Conservation (phyloP, 2,888 invertebrate species). For the Balanococcus diminutus region DNA sequence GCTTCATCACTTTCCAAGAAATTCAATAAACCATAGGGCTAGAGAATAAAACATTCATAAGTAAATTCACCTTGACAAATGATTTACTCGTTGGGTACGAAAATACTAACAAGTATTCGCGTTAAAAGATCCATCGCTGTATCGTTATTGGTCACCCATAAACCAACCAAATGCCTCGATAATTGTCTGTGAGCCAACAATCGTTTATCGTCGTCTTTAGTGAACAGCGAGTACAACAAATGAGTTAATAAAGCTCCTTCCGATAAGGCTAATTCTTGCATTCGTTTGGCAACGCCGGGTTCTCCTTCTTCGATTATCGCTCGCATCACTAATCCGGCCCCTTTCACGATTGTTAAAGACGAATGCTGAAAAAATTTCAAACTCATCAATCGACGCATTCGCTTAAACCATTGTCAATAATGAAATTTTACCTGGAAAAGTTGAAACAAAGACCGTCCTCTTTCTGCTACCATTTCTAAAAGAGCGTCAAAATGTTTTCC, state of each 20-base stretch:
- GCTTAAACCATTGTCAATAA: background rate
- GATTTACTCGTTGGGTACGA: background rate
- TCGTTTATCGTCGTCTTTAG: constrained; percentile 78
- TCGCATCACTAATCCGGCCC: constrained; percentile 95
- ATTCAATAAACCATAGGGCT: constrained; percentile 90
- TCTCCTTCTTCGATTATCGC: constrained; percentile 98
- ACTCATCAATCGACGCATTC: background rate
- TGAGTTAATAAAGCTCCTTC: constrained; percentile 96
- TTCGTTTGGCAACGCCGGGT: constrained; percentile 85
- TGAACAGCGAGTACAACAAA: constrained; percentile 86
- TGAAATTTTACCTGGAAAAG: constrained; percentile 76
- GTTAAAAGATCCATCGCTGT: constrained; percentile 85
- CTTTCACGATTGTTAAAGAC: constrained; percentile 94
- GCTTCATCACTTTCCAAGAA: constrained; percentile 87
- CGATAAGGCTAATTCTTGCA: constrained; percentile 94
- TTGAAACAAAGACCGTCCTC: constrained; percentile 88
- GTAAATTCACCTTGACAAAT: background rate
- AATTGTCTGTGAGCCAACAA: constrained; percentile 87
- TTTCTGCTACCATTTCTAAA: constrained; percentile 89
- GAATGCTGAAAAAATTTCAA: constrained; percentile 75
- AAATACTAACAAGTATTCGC: constrained; percentile 78
- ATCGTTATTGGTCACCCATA: constrained; percentile 95
- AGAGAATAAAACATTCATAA: constrained; percentile 56
- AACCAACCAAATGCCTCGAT: constrained; percentile 89
- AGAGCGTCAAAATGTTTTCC: constrained; percentile 93